Evolutionary conservation across 92 coral and sea anemone genomes (phyloP), one percentile per base, ranked within the genome.

Genomic region (Epizoanthus scotinus): DNA sequence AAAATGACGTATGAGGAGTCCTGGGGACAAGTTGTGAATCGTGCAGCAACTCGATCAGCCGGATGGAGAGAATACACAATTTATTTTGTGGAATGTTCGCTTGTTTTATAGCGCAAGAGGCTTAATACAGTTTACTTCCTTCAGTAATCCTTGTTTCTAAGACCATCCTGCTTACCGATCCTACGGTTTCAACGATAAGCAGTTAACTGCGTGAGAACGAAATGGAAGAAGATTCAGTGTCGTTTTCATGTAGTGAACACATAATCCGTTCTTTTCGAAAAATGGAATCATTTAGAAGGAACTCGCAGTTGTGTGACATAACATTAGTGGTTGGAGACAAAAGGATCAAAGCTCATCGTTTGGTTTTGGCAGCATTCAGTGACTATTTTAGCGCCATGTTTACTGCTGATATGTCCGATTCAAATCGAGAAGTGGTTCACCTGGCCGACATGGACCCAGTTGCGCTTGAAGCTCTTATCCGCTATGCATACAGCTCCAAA

Each of bases 331-430:
- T 90, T 70, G 98, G 97, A 15, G 95, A 93, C 79, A 93, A 83
- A 69, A 87, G 82, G 61, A 89, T 96, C 56, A 86, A 80, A 79
- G 99, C 99, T 36, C 99, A 96, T 65, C 91, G 96, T 19, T 89
- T 96, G 17, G 93, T 96, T 55, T 85, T 96, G 67, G 98, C 99
- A 6, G 98, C 98, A 24, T 96, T 96, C 82, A 96, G 99, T 82
- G 99, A 96, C 77, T 96, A 96, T 87, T 96, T 96, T 71, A 90
- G 97, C 79, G 99, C 99, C 0, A 93, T 96, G 99, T 96, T 96
- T 71, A 96, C 97, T 5, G 91, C 98, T 26, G 99, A 93, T 5
- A 82, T 96, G 82, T 87, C 96, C 2, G 99, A 96, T 79, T 89
- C 94, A n/a, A 71, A 79, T 28, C 96, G 86, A 68, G 83, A 73